These are phyloP conservation scores for Tympanoctomys barrerae DNA, from an alignment of 2,797 vertebrate species.

Conservation along the genomic window DNA sequence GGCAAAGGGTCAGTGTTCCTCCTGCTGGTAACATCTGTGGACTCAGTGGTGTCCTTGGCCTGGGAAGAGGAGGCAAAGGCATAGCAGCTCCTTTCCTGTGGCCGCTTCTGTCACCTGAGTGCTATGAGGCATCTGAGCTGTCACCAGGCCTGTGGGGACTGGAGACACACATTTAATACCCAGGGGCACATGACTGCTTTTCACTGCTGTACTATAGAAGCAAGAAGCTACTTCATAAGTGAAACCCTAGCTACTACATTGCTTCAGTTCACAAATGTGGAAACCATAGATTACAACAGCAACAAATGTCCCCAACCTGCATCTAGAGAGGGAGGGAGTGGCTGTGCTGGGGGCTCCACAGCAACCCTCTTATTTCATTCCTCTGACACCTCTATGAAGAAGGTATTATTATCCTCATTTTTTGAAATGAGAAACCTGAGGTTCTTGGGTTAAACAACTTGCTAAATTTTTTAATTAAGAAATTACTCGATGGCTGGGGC, in stretches of 20 bases:
- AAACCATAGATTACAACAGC: not conserved
- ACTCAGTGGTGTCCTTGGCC: not conserved
- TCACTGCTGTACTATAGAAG: not conserved
- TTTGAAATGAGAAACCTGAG: constrained; percentile 21
- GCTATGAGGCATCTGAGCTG: not conserved
- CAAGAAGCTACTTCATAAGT: not conserved
- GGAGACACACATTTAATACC: constrained; percentile 1
- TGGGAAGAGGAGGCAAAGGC: not conserved
- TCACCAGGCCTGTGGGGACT: not conserved
- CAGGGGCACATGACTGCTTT: not conserved
- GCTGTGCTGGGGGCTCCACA: not conserved
- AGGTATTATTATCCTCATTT: not conserved
- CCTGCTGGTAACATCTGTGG: not conserved
- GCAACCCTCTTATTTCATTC: not conserved
- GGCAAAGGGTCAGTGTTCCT: not conserved
- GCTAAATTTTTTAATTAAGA: not conserved
- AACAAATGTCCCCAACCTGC: not conserved
- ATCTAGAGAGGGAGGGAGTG: not conserved
- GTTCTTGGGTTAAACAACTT: not conserved
- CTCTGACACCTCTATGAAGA: not conserved
- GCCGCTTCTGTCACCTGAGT: not conserved
- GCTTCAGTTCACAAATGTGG: not conserved
- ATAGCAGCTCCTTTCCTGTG: not conserved
- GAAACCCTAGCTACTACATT: not conserved
- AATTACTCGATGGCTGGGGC: too few species aligned